Base-by-base conservation (phyloP, 2,888 invertebrate species). In the Seladonia tumulorum region DNA sequence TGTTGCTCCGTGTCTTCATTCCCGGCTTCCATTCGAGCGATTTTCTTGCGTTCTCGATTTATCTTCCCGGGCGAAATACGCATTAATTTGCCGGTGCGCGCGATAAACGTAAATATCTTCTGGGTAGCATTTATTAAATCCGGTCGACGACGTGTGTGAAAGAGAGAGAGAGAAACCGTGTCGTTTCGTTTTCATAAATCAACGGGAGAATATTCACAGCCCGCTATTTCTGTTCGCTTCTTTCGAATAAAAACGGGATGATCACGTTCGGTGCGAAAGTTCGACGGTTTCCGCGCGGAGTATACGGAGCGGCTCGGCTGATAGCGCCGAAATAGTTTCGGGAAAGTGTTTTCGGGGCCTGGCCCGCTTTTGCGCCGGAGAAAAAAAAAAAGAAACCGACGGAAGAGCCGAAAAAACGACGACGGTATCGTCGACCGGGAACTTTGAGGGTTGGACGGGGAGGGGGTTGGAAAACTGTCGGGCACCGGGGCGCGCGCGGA, bases 291-390 rank as follows among this genome's bases (percentile, higher is more conserved):
- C 8, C 63, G 22, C 10, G 47, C 1, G 3, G 35, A 10, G 39
- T 5, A 39, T 68, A 18, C 35, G 25, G 53, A 16, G 35, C 75
- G 71, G 57, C 57, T 57, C 57, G n/a, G 57, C n/a, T 57, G 57
- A 78, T 18, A 66, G 47, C 45, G 45, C 14, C 45, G 47, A 14
- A 79, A 85, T 73, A 85, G 85, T 85, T 85, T 85, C 72, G 76
- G 76, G 12, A 60, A 72, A 85, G 66, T 53, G 63, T 57, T 70
- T 79, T 78, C 29, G 14, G 35, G 63, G 16, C 5, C 42, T 14
- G 12, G n/a, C 45, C 35, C 4, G 35, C 35, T 29, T 57, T 66
- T 57, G 22, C 35, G 10, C 8, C 29, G 29, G 16, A 18, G 25
- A 71, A 71, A 71, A 25, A 18, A 29, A 35, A 35, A 35, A 35